Percentiles rank a stretch among this genome's conserved stretches.
Evolutionary conservation across 2,888 invertebrate genomes (phyloP).

Genomic region (Yponomeuta cagnagella): DNA sequence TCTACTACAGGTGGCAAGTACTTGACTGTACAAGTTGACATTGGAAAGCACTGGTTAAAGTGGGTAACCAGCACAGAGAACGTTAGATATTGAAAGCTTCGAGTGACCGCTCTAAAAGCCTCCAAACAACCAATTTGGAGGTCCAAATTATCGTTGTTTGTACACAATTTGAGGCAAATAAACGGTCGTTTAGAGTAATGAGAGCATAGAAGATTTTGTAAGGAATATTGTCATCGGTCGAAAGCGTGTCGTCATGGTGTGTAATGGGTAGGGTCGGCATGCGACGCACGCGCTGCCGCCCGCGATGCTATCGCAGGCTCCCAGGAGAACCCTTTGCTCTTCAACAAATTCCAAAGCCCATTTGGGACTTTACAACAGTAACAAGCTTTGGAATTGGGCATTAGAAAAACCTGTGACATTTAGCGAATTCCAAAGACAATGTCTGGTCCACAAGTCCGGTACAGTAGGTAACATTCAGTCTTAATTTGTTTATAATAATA

Average conservation of each 20-base stretch:
- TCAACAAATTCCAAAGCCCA: background rate
- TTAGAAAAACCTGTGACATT: background rate
- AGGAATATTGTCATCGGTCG: constrained; percentile 45
- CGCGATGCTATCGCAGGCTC: constrained; percentile 66
- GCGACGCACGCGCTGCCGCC: constrained; percentile 66
- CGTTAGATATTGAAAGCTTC: background rate
- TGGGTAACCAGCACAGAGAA: constrained; percentile 12
- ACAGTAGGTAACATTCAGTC: no score
- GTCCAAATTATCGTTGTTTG: constrained; percentile 47
- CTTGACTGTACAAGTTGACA: constrained; percentile 14
- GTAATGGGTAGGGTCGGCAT: constrained; percentile 65
- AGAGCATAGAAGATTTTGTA: constrained; percentile 52
- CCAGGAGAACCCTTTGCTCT: constrained; percentile 40
- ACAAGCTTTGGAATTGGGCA: background rate
- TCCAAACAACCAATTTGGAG: constrained; percentile 31
- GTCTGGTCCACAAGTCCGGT: no score
- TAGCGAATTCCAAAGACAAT: background rate
- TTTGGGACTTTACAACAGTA: background rate
- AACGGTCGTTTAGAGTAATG: constrained; percentile 64
- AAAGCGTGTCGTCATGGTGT: constrained; percentile 65
- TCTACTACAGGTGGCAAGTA: constrained; percentile 33
- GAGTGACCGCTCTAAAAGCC: constrained; percentile 37
- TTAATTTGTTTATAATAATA: no score
- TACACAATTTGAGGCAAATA: constrained; percentile 51
- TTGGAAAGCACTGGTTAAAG: constrained; percentile 17